Evolutionary conservation across 2,113 vertebrate genomes (phyloP).

Genomic region (Bubalus kerabau): DNA sequence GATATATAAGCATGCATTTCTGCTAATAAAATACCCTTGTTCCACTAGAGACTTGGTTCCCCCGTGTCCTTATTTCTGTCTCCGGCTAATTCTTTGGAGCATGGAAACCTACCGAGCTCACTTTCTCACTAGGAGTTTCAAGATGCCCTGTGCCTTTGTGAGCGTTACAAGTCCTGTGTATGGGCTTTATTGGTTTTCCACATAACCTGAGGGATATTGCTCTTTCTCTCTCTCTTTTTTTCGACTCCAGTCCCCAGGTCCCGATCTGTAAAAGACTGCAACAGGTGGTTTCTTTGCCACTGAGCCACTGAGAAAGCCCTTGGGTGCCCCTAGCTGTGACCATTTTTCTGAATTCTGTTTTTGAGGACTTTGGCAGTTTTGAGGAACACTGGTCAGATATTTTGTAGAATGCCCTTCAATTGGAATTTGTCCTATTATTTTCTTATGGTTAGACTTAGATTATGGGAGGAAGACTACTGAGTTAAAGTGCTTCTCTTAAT

Average conservation of each 20-base stretch:
- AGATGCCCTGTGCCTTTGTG: too few relatives aligned
- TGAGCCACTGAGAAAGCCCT: not conserved
- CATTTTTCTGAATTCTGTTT: not conserved
- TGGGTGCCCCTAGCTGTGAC: not conserved
- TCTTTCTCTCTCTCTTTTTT: not conserved
- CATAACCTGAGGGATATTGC: not conserved
- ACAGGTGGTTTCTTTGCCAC: not conserved
- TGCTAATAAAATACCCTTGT: too few relatives aligned
- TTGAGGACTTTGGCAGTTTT: not conserved
- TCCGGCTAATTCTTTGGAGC: too few relatives aligned
- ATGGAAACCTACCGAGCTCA: fast-evolving
- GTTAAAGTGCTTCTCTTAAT: not conserved
- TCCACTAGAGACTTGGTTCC: too few relatives aligned
- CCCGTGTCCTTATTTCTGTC: too few relatives aligned
- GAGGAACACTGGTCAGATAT: not conserved
- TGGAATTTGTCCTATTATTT: not conserved
- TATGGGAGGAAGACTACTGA: not conserved
- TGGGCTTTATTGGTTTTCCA: not conserved
- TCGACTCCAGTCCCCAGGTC: not conserved
- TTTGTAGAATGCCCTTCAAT: not conserved
- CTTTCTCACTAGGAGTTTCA: too few relatives aligned
- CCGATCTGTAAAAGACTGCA: not conserved
- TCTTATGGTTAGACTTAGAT: not conserved
- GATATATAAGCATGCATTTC: too few relatives aligned
- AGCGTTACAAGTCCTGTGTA: too few relatives aligned